Conservation (phyloP, 2,797 vertebrate genomes). For the Pygocentrus nattereri region DNA sequence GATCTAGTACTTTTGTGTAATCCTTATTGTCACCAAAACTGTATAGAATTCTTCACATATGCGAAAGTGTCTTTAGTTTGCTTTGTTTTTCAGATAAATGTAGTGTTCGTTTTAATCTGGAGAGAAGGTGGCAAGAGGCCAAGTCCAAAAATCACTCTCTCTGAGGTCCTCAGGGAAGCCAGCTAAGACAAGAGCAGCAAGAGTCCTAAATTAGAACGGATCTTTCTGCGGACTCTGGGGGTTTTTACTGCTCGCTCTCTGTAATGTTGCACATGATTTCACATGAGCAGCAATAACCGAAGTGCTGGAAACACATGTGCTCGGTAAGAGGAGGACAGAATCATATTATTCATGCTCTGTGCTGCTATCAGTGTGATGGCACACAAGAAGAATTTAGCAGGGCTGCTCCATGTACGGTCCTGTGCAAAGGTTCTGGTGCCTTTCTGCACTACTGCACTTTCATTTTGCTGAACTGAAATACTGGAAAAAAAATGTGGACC, state of each 20-base stretch:
- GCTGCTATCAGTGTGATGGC: background rate
- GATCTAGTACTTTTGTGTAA: background rate
- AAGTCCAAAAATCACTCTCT: background rate
- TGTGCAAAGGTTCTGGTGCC: no score
- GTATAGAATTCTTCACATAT: no score
- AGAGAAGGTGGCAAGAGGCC: background rate
- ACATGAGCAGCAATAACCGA: background rate
- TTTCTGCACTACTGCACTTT: no score
- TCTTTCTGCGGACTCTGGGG: background rate
- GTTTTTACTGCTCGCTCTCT: background rate
- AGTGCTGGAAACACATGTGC: background rate
- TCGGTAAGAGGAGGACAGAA: background rate
- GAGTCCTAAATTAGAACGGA: constrained; percentile 20
- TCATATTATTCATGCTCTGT: background rate
- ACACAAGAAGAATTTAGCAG: background rate
- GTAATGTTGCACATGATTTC: background rate
- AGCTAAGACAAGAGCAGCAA: constrained; percentile 3
- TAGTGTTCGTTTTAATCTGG: background rate
- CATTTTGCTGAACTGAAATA: no score
- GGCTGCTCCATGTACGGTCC: background rate
- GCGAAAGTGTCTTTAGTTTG: background rate
- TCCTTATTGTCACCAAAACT: background rate
- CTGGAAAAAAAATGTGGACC: no score
- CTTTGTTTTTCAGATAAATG: constrained; percentile 3
- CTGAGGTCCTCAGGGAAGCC: background rate